Evolutionary conservation across 2,113 vertebrate genomes (phyloP).

Genomic region (Calidris pugnax): DNA sequence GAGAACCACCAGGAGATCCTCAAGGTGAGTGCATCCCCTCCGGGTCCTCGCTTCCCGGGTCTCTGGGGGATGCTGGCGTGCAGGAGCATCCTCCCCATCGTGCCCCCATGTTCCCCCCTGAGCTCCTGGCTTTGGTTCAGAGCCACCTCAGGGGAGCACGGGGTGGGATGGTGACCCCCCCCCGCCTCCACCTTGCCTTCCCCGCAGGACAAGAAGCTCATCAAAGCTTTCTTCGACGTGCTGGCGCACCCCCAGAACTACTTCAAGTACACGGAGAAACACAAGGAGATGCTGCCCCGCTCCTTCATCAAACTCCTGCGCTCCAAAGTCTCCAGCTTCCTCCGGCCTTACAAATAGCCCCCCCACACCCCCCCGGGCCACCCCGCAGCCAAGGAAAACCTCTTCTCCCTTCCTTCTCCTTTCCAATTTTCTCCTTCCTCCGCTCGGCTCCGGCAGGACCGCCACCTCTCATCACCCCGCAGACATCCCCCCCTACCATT

Average conservation of each 20-base stretch:
- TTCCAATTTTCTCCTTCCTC: constrained; percentile 38
- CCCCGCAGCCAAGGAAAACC: constrained; percentile 53
- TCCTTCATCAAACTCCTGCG: constrained; percentile 98
- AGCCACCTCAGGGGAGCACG: accelerated
- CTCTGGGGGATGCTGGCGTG: neutral
- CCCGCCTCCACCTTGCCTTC: neutral
- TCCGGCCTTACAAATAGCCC: constrained; percentile 95
- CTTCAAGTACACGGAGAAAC: constrained; percentile 98
- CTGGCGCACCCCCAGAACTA: constrained; percentile 98
- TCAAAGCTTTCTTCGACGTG: constrained; percentile 98
- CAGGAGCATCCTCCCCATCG: neutral
- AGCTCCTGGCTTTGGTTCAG: accelerated
- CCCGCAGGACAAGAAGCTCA: constrained; percentile 96
- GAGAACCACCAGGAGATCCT: constrained; percentile 99
- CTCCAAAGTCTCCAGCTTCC: constrained; percentile 97
- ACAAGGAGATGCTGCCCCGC: constrained; percentile 96
- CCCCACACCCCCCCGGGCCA: neutral
- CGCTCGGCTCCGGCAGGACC: constrained; percentile 63
- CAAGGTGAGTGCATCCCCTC: constrained; percentile 77
- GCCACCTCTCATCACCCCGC: constrained; percentile 65
- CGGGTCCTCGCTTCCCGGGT: accelerated
- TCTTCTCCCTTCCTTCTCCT: constrained; percentile 54
- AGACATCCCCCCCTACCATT: constrained; percentile 46
- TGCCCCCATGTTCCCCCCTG: neutral
- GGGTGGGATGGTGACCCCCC: neutral